These are phyloP conservation scores for Catagonus wagneri DNA, from an alignment of 2,113 vertebrate species.

Conservation along the genomic window DNA sequence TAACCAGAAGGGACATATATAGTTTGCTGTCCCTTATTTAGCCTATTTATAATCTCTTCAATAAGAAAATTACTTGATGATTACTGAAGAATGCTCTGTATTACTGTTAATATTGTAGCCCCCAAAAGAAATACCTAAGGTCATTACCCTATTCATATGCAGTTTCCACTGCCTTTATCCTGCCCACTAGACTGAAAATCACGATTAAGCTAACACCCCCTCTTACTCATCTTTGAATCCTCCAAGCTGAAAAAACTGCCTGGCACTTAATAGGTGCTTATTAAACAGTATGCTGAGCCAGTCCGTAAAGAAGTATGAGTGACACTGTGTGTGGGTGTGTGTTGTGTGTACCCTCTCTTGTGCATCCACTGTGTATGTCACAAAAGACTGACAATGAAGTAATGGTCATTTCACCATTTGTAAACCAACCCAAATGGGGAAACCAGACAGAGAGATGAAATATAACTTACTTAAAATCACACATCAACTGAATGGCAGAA, in stretches of 20 bases:
- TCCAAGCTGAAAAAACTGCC: background rate
- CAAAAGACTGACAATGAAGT: background rate
- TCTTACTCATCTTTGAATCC: background rate
- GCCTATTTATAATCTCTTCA: background rate
- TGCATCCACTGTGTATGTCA: background rate
- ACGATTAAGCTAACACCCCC: background rate
- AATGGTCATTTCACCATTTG: background rate
- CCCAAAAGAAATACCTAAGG: background rate
- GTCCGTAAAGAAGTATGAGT: background rate
- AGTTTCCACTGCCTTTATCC: background rate
- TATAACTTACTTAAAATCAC: background rate
- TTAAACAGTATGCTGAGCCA: too few relatives aligned
- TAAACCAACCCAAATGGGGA: background rate
- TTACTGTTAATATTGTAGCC: background rate
- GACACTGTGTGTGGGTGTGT: background rate
- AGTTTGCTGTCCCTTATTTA: background rate
- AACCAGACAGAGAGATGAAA: background rate
- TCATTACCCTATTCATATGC: background rate
- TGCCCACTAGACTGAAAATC: background rate
- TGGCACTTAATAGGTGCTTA: background rate
- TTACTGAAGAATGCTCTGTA: background rate
- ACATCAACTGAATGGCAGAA: background rate
- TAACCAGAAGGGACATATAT: background rate
- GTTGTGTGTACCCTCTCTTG: background rate
- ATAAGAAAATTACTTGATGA: background rate